Percentiles rank a stretch among this genome's conserved stretches.
These are phyloP conservation scores for Agrilus mali DNA, from an alignment of 2,888 invertebrate species.

Conservation along the genomic window DNA sequence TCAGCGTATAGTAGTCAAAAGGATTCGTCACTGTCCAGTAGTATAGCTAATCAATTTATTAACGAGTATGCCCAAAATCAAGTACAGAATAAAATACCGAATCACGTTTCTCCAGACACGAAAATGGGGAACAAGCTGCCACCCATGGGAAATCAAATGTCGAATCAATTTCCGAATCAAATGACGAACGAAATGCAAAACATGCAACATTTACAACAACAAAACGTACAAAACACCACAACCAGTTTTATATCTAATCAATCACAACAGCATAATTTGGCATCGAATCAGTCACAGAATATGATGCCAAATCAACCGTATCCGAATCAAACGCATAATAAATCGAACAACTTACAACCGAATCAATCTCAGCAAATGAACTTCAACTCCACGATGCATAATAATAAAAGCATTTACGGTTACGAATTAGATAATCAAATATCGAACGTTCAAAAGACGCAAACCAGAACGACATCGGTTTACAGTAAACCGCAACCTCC, in stretches of 20 bases:
- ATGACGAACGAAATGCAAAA: conserved; percentile 23
- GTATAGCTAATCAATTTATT: conserved; percentile 10
- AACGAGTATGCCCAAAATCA: conserved; percentile 8
- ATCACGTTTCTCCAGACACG: conserved; percentile 6
- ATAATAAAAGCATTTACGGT: conserved; percentile 7
- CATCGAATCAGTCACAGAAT: conserved; percentile 22
- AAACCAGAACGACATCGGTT: too few species aligned
- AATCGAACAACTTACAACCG: conserved; percentile 6
- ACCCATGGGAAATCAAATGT: conserved; percentile 21
- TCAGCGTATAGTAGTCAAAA: conserved; percentile 14
- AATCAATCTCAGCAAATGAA: conserved; percentile 9
- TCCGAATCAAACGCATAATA: conserved; percentile 14
- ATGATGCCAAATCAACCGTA: conserved; percentile 20
- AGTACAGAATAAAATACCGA: conserved; percentile 14
- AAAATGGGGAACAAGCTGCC: conserved; percentile 9
- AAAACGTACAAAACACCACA: conserved; percentile 23
- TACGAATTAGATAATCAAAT: too few species aligned
- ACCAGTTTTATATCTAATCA: conserved; percentile 17
- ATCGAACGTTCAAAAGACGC: too few species aligned
- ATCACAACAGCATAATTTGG: conserved; percentile 19
- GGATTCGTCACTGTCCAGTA: conserved; percentile 15
- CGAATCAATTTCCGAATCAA: conserved; percentile 30
- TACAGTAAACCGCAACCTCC: too few species aligned
- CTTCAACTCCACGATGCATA: conserved; percentile 2
- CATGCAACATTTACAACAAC: conserved; percentile 21